Evolutionary conservation across 2,113 vertebrate genomes (phyloP), one percentile per base, ranked within the genome.

Genomic region (Lamprotornis superbus): DNA sequence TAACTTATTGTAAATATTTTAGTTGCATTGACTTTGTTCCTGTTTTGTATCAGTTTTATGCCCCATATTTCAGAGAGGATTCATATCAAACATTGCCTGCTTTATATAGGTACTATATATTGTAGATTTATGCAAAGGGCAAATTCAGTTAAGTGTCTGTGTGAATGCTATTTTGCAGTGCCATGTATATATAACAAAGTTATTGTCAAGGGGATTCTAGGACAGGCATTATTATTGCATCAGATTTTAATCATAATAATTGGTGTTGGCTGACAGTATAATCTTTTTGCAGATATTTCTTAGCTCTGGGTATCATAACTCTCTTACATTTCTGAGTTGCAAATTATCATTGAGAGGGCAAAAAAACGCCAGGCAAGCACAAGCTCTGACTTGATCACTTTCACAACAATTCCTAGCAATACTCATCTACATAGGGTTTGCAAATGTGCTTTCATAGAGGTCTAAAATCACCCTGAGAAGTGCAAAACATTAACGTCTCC

Each of bases 201-300:
- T 64, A 68, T 46, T 73, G 33, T 17, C 60, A 76, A 88, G 37
- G 44, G 56, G 19, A 76, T 79, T 87, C 61, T 87, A 83, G 37
- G 64, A 49, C 59, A 83, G 53, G 7, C 56, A 50, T 67, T 89
- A 81, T 89, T 83, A 81, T 87, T 87, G 37, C 52, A 55, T 87
- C 53, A 74, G 53, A 35, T 89, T 91, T 94, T 91, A 91, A 87
- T 81, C 12, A 4, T n/a, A 82, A 71, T 87, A 82, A 91, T 84
- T 89, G 39, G 59, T 84, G 56, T 15, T 67, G 65, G 19, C 24
- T 92, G 83, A 87, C 55, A 82, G 24, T 15, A 50, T 56, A 75
- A 89, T 87, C 40, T 49, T 87, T 91, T 42, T 42, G 16, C 47
- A 77, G 60, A 53, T 77, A 70, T 77, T 91, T 77, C 68, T 86